phyloP scores from a whole-genome alignment of 1,140 invertebrate species.

The Aphis gossypii region DNA sequence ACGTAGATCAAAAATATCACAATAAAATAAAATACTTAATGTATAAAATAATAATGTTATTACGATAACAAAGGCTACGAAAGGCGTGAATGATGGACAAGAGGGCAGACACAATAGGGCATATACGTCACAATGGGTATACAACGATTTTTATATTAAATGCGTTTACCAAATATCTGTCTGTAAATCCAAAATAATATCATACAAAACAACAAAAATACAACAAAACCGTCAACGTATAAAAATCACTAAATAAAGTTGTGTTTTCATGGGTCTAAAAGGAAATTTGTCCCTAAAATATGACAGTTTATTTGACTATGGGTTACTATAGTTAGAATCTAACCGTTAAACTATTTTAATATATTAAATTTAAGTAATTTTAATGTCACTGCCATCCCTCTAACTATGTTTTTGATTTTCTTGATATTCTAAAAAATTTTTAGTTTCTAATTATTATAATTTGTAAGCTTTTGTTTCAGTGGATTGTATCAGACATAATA shows the following conservation, averaged over 20 bases:
- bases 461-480: background rate
- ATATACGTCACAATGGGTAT: background rate
- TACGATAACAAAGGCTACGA: background rate
- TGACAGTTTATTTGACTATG: background rate
- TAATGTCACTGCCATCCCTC: background rate
- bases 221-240: background rate
- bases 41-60: background rate
- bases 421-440: background rate
- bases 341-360: background rate
- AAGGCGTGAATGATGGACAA: background rate
- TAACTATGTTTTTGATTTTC: background rate
- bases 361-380: background rate
- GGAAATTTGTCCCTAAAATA: background rate
- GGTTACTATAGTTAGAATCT: no score
- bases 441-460: background rate
- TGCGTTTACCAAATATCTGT: background rate
- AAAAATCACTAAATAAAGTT: background rate
- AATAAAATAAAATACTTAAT: background rate
- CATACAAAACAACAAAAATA: background rate
- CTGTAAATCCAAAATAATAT: background rate
- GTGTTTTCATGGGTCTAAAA: background rate
- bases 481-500: background rate
- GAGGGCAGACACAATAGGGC: background rate
- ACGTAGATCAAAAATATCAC: background rate
- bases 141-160: background rate